These are phyloP conservation scores for Luffia ferchaultella DNA, from an alignment of 2,888 invertebrate species.

Conservation along the genomic window DNA sequence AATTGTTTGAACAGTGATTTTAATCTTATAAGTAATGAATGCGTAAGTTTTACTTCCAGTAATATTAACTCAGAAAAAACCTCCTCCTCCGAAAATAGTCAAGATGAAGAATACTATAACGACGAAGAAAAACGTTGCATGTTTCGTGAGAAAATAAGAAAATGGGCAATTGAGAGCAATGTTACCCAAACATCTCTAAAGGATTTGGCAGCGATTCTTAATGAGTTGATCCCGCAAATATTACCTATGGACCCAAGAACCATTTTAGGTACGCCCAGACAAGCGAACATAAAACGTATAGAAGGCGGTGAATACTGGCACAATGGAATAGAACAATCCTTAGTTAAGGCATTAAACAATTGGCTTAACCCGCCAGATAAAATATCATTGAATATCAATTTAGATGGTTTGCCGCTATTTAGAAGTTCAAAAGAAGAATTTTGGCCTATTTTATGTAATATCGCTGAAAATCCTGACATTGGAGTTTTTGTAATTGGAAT, in stretches of 20 bases:
- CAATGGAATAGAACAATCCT: slow-evolving; percentile 1
- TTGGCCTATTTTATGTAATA: slow-evolving; percentile 9
- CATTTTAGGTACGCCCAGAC: slow-evolving; percentile 1
- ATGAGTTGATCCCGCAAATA: not conserved
- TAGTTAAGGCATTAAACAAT: not conserved
- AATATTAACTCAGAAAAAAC: no score
- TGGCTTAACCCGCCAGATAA: not conserved
- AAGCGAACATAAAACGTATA: not conserved
- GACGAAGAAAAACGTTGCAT: not conserved
- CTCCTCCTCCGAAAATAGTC: no score
- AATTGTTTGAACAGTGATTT: no score
- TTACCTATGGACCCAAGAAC: slow-evolving; percentile 5
- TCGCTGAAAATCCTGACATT: slow-evolving; percentile 2
- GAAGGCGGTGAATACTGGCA: slow-evolving; percentile 10
- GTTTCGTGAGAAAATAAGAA: slow-evolving; percentile 3
- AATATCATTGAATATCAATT: slow-evolving; percentile 4
- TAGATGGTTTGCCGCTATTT: slow-evolving; percentile 8
- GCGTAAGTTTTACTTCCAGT: no score
- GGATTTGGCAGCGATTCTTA: slow-evolving; percentile 1
- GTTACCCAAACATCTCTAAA: slow-evolving; percentile 7
- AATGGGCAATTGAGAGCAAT: slow-evolving; percentile 7
- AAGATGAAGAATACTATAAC: no score
- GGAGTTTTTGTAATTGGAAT: slow-evolving; percentile 5
- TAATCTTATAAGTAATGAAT: no score
- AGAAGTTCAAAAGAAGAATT: slow-evolving; percentile 9